Evolutionary conservation across 2,113 vertebrate species (phyloP), one percentile per base, ranked within the genome.

Genomic region (Charina bottae): DNA sequence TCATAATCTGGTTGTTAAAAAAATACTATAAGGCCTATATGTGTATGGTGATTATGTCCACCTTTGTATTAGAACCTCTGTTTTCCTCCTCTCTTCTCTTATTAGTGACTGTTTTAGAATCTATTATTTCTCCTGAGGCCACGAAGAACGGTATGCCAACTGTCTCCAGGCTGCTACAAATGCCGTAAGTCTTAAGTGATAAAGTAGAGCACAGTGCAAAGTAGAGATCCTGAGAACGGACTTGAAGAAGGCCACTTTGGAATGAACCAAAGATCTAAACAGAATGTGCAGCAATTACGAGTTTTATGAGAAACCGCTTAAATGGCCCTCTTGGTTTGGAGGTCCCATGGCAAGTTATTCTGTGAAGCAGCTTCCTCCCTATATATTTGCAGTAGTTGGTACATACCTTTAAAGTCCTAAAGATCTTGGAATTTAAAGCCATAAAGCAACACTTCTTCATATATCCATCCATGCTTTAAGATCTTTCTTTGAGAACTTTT

Each of bases 41-140:
- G 10, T 33, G 10, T 46, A 15, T 83, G 5, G 33, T 37, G 3
- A 1, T 28, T 26, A 11, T 84, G 37, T 49, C 10, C 37, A 49
- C 6, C 33, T 23, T 64, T 54, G 33, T 21, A 11, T n/a, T 62
- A 17, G 26, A n/a, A 85, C 59, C 46, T 90, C 28, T 85, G 33
- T 64, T 85, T 64, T 13, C 4, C 9, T 68, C 42, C 19, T 68
- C 26, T 21, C 54, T 56, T 33, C n/a, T 55, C 54, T 28, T 62
- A 92, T 92, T 96, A 99, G 99, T 98, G 93, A 98, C 98, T 26
- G 99, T 99, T 91, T 97, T 99, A 97, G 98, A 99, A 98, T 99
- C 98, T 96, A 98, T 99, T 95, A 97, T 99, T 97, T 99, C 99
- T 94, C 97, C 98, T 92, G 99, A 99, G 92, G 99, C 99, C 94